Evolutionary conservation across 2,888 invertebrate species (phyloP).

Genomic region (Lasioglossum lativentre): DNA sequence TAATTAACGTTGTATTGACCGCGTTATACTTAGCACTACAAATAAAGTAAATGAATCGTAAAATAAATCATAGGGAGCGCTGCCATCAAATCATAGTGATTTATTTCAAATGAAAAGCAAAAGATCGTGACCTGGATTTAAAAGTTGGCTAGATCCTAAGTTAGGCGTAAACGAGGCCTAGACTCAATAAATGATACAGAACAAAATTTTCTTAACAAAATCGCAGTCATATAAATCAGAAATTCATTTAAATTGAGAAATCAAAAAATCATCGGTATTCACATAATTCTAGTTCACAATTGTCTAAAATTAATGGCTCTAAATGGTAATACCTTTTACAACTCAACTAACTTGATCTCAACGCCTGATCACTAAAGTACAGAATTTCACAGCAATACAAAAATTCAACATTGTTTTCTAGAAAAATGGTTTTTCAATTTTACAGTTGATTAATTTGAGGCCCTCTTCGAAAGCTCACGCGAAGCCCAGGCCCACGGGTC

Average conservation of each 20-base stretch:
- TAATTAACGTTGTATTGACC: background rate
- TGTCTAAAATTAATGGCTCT: no score
- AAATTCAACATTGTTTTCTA: background rate
- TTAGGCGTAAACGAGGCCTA: background rate
- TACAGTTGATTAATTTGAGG: conserved; percentile 88
- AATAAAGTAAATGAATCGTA: background rate
- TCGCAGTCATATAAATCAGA: background rate
- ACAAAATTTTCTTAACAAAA: background rate
- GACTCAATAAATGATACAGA: background rate
- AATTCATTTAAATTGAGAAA: background rate
- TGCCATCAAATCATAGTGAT: background rate
- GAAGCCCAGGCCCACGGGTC: conserved; percentile 85
- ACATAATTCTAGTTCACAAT: no score
- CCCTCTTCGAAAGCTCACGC: conserved; percentile 87
- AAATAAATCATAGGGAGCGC: background rate
- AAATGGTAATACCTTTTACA: background rate
- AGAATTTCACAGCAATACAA: background rate
- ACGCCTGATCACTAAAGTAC: background rate
- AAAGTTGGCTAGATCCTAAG: background rate
- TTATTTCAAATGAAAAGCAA: background rate
- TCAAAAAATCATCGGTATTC: background rate
- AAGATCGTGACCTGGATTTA: background rate
- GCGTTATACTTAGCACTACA: background rate
- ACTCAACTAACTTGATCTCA: background rate
- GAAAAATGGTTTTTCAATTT: conserved; percentile 17